Evolutionary conservation across 2,888 invertebrate species (phyloP).

Genomic region (Drosophila ochracea): DNA sequence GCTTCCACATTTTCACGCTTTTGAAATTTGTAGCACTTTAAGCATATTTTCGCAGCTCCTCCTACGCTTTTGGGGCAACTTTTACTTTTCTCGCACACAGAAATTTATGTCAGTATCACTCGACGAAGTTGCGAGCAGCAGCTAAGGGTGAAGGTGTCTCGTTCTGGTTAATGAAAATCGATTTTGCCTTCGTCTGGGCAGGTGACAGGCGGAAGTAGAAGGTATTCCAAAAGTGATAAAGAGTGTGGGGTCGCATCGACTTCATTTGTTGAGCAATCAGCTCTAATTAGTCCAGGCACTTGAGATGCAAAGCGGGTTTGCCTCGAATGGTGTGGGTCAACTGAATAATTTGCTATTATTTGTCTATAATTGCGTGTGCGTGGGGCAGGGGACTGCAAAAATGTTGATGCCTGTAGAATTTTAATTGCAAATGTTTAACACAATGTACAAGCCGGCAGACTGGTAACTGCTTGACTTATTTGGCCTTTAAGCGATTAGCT

Average conservation of each 20-base stretch:
- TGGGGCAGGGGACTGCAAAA: slow-evolving; percentile 17
- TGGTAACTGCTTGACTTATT: slow-evolving; percentile 11
- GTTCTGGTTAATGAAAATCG: slow-evolving; percentile 62
- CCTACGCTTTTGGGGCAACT: slow-evolving; percentile 20
- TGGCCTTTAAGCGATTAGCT: slow-evolving; percentile 26
- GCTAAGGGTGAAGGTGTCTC: slow-evolving; percentile 18
- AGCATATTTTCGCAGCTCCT: slow-evolving; percentile 57
- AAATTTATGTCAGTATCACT: slow-evolving; percentile 71
- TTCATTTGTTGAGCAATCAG: slow-evolving; percentile 75
- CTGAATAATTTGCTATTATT: slow-evolving; percentile 75
- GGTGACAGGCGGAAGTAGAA: slow-evolving; percentile 24
- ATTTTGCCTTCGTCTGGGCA: slow-evolving; percentile 36
- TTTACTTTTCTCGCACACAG: slow-evolving; percentile 11
- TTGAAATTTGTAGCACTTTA: slow-evolving; percentile 48
- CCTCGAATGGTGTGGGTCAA: slow-evolving; percentile 1
- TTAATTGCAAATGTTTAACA: slow-evolving; percentile 62
- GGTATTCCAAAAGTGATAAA: background rate
- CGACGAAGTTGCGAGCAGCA: slow-evolving; percentile 39
- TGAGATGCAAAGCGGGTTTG: slow-evolving; percentile 51
- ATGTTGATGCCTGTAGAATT: slow-evolving; percentile 63
- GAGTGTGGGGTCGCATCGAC: slow-evolving; percentile 31
- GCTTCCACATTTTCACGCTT: slow-evolving; percentile 24
- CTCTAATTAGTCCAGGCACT: slow-evolving; percentile 70
- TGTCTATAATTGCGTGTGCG: slow-evolving; percentile 67
- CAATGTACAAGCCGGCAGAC: background rate